Evolutionary conservation across 1,140 invertebrate genomes (phyloP), one percentile per base, ranked within the genome.

Genomic region (Scaptomyza hsui): DNA sequence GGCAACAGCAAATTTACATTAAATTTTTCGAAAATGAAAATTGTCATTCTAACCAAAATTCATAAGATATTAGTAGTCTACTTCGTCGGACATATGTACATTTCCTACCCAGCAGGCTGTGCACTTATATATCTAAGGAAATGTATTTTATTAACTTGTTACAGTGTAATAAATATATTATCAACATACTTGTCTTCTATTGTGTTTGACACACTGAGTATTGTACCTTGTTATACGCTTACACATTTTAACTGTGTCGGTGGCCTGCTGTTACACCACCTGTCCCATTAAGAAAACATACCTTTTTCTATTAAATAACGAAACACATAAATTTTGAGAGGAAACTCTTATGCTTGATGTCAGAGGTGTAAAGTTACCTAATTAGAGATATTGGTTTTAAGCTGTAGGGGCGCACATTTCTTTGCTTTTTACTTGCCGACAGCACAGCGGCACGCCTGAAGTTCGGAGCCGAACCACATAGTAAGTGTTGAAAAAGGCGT

Each of bases 341-440:
- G 73, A 74, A 88, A 81, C 77, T 85, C 69, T 65, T 81, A 62
- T 72, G 64, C 63, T 75, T 77, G 67, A 71, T 77, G 77, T 80
- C 81, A 81, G 77, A 85, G 75, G 77, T 82, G 81, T 85, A 67
- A 57, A 67, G 62, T 53, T 72, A 37, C n/a, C 12, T 37, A 85
- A 85, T 85, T 85, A 85, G 82, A 75, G 65, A 81, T 86, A 86
- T 88, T 85, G 77, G 70, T 77, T 75, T 69, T 74, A 65, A 74
- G 80, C 75, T 71, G 72, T 74, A 71, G 73, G 68, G 47, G 79
- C 63, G 72, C 73, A 74, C 64, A 64, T 81, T 77, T 74, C 32
- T 77, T 88, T 62, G 70, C 81, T 85, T 86, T 85, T 77, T 77
- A 74, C 52, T 86, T 64, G 81, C 80, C 80, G 81, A 77, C 81